phyloP scores from a whole-genome alignment of 1,140 invertebrate species.

The Micrasema longulum region DNA sequence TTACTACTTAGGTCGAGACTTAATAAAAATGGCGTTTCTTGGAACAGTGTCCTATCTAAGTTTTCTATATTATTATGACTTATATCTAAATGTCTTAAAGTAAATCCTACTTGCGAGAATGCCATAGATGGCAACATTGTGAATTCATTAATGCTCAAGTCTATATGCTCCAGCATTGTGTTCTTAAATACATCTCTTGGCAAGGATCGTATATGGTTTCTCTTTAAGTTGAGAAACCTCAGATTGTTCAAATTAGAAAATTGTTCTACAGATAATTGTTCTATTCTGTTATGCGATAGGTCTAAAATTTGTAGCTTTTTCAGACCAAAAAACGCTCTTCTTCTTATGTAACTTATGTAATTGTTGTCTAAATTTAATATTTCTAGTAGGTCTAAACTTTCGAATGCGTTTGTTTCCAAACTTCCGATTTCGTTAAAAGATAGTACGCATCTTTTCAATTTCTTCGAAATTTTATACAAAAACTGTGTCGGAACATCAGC shows the following conservation, averaged over 20 bases:
- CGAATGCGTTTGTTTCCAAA: slow-evolving; percentile 79
- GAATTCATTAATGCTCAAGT: slow-evolving; percentile 84
- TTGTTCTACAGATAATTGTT: slow-evolving; percentile 81
- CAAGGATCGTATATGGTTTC: slow-evolving; percentile 81
- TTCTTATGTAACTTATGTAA: slow-evolving; percentile 76
- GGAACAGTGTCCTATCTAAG: slow-evolving; percentile 89
- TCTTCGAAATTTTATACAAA: slow-evolving; percentile 71
- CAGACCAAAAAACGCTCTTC: slow-evolving; percentile 80
- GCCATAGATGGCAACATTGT: slow-evolving; percentile 78
- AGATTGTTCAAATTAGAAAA: slow-evolving; percentile 82
- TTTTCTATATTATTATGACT: slow-evolving; percentile 87
- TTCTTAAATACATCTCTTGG: slow-evolving; percentile 84
- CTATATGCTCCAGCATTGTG: slow-evolving; percentile 83
- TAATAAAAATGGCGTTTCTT: slow-evolving; percentile 83
- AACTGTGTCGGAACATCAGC: slow-evolving; percentile 74
- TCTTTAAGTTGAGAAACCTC: slow-evolving; percentile 80
- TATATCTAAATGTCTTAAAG: slow-evolving; percentile 80
- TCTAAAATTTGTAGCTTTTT: slow-evolving; percentile 82
- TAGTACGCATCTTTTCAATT: slow-evolving; percentile 75
- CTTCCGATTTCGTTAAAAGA: slow-evolving; percentile 80
- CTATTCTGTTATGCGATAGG: slow-evolving; percentile 81
- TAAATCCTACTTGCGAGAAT: slow-evolving; percentile 81
- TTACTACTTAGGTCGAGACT: slow-evolving; percentile 85
- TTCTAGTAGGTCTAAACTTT: slow-evolving; percentile 76
- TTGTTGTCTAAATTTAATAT: slow-evolving; percentile 82